phyloP scores from a whole-genome alignment of 2,113 vertebrate genomes.

The Astur gentilis region DNA sequence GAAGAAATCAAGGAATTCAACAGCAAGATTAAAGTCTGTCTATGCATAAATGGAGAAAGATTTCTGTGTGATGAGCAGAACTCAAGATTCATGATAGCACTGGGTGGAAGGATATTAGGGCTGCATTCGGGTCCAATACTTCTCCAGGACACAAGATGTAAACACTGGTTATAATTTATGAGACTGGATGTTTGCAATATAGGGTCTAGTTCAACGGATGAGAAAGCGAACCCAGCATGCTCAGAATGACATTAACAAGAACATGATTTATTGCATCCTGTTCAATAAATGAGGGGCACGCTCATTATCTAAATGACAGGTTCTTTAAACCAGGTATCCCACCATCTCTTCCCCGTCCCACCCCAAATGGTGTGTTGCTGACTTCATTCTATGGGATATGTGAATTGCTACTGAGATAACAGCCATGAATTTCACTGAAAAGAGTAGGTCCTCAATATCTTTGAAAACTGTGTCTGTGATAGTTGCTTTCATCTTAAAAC shows the following conservation, averaged over 20 bases:
- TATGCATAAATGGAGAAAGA: neutral
- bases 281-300: neutral
- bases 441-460: neutral
- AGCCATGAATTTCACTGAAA: neutral
- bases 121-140: accelerated
- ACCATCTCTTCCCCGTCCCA: no score
- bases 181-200: neutral
- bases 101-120: neutral
- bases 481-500: neutral
- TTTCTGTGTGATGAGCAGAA: neutral
- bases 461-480: neutral
- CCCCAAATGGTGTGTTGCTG: neutral
- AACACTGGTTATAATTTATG: neutral
- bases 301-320: neutral
- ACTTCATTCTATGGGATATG: neutral
- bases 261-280: neutral
- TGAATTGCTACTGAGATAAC: neutral
- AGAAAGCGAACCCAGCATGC: neutral
- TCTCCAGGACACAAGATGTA: neutral
- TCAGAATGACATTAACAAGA: neutral
- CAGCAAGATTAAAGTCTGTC: neutral
- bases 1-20: neutral
- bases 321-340: neutral
- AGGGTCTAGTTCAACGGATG: neutral
- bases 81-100: neutral